Evolutionary conservation across 1,140 invertebrate species (phyloP), one percentile per base, ranked within the genome.

Genomic region (Zaprionus capensis): DNA sequence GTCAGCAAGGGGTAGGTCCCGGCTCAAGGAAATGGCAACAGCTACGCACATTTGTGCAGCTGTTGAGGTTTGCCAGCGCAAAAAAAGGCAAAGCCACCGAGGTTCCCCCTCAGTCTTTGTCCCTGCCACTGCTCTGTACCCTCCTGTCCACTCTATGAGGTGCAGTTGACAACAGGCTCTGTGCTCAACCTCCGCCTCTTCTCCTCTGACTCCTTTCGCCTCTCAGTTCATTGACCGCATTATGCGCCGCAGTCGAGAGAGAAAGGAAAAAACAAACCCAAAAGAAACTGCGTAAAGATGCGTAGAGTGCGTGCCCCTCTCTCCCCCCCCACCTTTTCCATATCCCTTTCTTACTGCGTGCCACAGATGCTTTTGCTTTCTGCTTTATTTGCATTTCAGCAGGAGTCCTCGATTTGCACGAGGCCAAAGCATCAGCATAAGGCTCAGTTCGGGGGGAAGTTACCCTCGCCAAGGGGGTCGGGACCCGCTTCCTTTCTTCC

Each of bases 41-140:
- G 82, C 72, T 85, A 86, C 82, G 82, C 82, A 86, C 82, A 86
- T 85, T 85, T 86, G 76, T 86, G 82, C 82, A 85, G 82, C 82
- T 85, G 82, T 85, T 86, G 79, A 86, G 82, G 82, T 78, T 85
- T 82, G 78, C 41, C 46, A 78, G 65, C 81, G 74, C 82, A 74
- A 69, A 65, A 51, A 64, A 31, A 77, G 53, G 17, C 57, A 72
- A 46, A 58, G 49, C 28, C 62, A 62, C 44, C 66, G 44, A 70
- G 58, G 71, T 20, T 46, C 51, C 9, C 31, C 31, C 31, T 34
- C 31, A 9, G 31, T 74, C 41, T 20, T 17, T n/a, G 15, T 36
- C 17, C 64, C 49, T 6, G 46, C 66, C 78, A 28, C 11, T 46
- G 76, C 49, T 61, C 55, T 51, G 80, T 55, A 68, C 61, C 46